These are phyloP conservation scores for Drosophila macrospina DNA, from an alignment of 2,888 invertebrate species.

Conservation along the genomic window DNA sequence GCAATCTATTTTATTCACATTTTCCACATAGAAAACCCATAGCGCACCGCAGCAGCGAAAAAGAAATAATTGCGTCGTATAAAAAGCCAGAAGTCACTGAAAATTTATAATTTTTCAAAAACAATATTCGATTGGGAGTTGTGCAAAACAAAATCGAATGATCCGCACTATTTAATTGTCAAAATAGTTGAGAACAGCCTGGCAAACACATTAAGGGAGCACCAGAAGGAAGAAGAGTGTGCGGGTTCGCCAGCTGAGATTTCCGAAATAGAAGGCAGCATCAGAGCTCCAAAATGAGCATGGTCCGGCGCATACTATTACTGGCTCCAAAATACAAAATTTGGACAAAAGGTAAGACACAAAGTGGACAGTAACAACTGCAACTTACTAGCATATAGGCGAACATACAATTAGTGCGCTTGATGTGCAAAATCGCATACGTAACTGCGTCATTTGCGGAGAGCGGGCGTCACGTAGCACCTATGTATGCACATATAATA, in stretches of 20 bases:
- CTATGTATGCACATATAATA: slow-evolving; percentile 11
- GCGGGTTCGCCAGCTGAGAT: slow-evolving; percentile 64
- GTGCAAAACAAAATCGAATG: slow-evolving; percentile 42
- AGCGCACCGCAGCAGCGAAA: slow-evolving; percentile 55
- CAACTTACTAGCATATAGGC: slow-evolving; percentile 12
- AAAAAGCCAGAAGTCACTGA: slow-evolving; percentile 23
- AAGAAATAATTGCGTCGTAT: slow-evolving; percentile 72
- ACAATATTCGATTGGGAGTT: slow-evolving; percentile 9
- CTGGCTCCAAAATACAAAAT: slow-evolving; percentile 80
- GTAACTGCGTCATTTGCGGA: slow-evolving; percentile 76
- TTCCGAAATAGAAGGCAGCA: slow-evolving; percentile 46
- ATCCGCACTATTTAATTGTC: slow-evolving; percentile 47
- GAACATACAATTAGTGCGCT: slow-evolving; percentile 24
- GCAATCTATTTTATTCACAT: slow-evolving; percentile 78
- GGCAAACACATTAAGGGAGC: slow-evolving; percentile 28
- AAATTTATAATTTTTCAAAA: slow-evolving; percentile 17
- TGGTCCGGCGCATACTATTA: slow-evolving; percentile 81
- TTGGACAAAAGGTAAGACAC: slow-evolving; percentile 80
- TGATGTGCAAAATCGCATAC: slow-evolving; percentile 71
- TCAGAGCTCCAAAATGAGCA: slow-evolving; percentile 72
- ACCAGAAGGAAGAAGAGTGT: slow-evolving; percentile 22
- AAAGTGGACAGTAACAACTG: slow-evolving; percentile 12
- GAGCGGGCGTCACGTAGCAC: slow-evolving; percentile 47
- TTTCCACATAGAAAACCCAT: slow-evolving; percentile 67
- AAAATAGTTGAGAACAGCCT: slow-evolving; percentile 46